Conservation (phyloP, 2,113 vertebrate species). For the Sylvia atricapilla region DNA sequence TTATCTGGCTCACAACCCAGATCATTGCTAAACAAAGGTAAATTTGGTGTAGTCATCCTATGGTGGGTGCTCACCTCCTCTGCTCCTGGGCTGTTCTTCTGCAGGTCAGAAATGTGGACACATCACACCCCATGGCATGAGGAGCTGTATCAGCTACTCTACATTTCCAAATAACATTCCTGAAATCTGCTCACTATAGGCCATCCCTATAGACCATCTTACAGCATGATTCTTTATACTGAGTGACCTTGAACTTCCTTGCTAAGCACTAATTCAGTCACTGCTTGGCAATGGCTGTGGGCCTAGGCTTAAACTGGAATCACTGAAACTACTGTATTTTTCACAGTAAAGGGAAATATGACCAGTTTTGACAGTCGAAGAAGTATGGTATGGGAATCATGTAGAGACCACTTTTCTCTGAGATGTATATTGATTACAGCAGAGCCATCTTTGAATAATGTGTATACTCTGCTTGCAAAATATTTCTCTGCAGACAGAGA, state of each 20-base stretch:
- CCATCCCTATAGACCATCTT: not conserved
- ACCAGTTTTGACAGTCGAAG: not conserved
- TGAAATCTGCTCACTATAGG: not conserved
- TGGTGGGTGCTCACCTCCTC: not conserved
- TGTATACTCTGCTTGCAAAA: not conserved
- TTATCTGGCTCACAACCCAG: not conserved
- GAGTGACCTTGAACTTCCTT: not conserved
- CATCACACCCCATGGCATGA: not conserved
- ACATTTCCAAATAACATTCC: not conserved
- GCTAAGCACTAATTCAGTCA: not conserved
- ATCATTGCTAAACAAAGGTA: not conserved
- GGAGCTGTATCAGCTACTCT: not conserved
- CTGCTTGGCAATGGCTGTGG: not conserved
- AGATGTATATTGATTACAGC: not conserved
- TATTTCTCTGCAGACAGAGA: not conserved
- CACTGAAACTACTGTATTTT: not conserved
- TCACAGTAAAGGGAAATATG: not conserved
- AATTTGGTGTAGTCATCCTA: not conserved
- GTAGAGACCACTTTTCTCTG: not conserved
- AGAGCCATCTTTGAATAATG: not conserved
- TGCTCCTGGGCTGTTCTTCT: not conserved
- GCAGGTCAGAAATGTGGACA: not conserved
- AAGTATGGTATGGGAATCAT: not conserved
- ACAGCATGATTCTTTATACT: not conserved
- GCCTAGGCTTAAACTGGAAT: not conserved